Base-by-base conservation (phyloP, 2,797 vertebrate species). In the Girardinus metallicus region DNA sequence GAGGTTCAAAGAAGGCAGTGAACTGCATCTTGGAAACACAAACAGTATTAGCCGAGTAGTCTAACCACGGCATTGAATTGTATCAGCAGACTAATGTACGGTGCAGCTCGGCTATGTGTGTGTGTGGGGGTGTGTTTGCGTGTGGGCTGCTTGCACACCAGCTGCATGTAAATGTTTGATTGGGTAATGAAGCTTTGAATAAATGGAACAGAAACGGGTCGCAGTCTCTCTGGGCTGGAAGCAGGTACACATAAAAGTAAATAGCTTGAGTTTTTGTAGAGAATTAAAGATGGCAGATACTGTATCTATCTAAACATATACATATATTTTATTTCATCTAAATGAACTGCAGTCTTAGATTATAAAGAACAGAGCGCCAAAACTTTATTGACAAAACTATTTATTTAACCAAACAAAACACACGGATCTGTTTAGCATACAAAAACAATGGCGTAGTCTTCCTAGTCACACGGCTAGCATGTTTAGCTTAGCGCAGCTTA, bases 131-230 rank as follows among this genome's bases (percentile, higher is more conserved):
- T 80, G 73, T 73, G 10, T 51, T 41, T 80, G 76, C 85, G 81
- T 31, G 80, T 81, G 74, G 53, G 44, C 76, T 53, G 79, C 71
- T 75, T 70, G 75, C 70, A 76, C 75, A 16, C 51, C 34, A 78
- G 78, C 76, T 34, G 74, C 81, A 88, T 85, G 92, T 94, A 90
- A 93, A 94, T 94, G 91, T 96, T 96, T 96, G 93, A 95, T 90
- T 77, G 88, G 90, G 85, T 91, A 95, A 87, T 91, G 91, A 93
- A 93, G 94, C 93, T 77, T 92, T 91, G 80, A 81, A 83, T 91
- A 85, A 91, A 92, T 2, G 70, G 88, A 89, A 92, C 81, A 88
- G 81, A 86, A 93, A 88, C 86, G 87, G 79, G 34, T 26, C 18
- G 60, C 64, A 82, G 80, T 89, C 80, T 90, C 82, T 75, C n/a